Base-by-base conservation (phyloP, 2,113 vertebrate species). In the Chaenogobius annularis region DNA sequence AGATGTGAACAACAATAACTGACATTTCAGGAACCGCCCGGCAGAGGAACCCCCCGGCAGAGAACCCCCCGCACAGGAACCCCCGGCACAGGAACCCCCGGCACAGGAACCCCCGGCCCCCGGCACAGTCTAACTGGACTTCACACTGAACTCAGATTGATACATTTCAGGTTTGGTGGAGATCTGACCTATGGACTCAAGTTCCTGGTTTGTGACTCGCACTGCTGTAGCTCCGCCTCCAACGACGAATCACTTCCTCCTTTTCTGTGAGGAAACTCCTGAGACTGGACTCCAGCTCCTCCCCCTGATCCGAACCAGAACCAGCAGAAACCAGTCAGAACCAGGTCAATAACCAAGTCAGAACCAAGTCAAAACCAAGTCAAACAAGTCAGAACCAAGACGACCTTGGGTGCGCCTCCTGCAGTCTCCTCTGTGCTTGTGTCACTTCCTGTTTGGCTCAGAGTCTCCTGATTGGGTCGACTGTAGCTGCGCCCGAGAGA, bases 361-460 rank as follows among this genome's bases (percentile, higher is more conserved):
- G 19, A 50, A 50, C 15, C 48, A 50, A 17, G 48, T 7, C 4
- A 1, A 17, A 50, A 50, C 12, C 11, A 48, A 13, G 46, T n/a
- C n/a, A n/a, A 48, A 11, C 48, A 50, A 17, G 48, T 7, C 4
- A 1, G 48, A 15, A 50, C 48, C 55, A 23, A 22, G 59, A 37
- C 59, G 12, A 90, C 93, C 92, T 91, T 91, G 62, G 79, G 67
- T 82, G 88, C 12, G 88, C 75, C 0, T 91, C 85, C 26, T 87
- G 76, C 31, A 94, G 77, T 43, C 78, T 86, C 76, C 68, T 89
- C 23, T 82, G 85, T 22, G 86, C 73, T 12, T 77, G 68, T 0
- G 40, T 68, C 17, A 78, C 78, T 73, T 93, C 90, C 68, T 93
- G 85, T 47, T 74, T 14, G 89, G 46, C 62, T 14, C 0, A 76